Base-by-base conservation (phyloP, 2,888 invertebrate genomes). In the Patella pellucida region DNA sequence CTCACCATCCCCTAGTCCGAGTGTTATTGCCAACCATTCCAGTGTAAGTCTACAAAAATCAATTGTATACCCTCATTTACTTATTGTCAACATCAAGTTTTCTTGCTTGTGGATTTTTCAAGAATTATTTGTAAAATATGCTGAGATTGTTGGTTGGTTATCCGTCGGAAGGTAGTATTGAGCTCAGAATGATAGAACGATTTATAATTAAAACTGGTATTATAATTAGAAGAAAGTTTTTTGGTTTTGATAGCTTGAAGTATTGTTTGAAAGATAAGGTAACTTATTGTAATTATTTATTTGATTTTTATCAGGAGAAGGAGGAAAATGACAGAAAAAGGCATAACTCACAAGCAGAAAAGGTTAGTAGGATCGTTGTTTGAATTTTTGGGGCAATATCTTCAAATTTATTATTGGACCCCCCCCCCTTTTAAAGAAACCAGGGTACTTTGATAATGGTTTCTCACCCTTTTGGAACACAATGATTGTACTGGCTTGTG, bases 1-100 rank as follows among this genome's bases (percentile, higher is more conserved):
- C 84, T 90, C 90, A 71, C 91, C 90, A 41, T 89, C 90, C 79
- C 90, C 90, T 86, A 90, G 89, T 89, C 90, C 91, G 81, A 89
- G 90, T 81, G 83, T 91, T 74, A 85, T 87, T 77, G 78, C 82
- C 69, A 91, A 90, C 86, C 91, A 91, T 91, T 90, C 90, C 90
- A 90, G 88, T 85, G 87, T 86, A 78, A 80, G 85, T 41, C 7
- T 41, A 41, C 41, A 9, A 41, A 41, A 9, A 41, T 41, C 7
- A 41, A 41, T 41, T 41, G 41, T 67, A 7, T 72, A 68, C 14
- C 15, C 16, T 19, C 50, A 69, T 50, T 23, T 19, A n/a, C 16
- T 15, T 16, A 12, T 23, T 68, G 12, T 27, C n/a, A n/a, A n/a
- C 52, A 71, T 52, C 16, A 52, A n/a, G 71, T 52, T 7, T 52